Percentiles rank a stretch among this genome's conserved stretches.
Conservation (phyloP, 2,888 invertebrate genomes). For the Bembecia ichneumoniformis region DNA sequence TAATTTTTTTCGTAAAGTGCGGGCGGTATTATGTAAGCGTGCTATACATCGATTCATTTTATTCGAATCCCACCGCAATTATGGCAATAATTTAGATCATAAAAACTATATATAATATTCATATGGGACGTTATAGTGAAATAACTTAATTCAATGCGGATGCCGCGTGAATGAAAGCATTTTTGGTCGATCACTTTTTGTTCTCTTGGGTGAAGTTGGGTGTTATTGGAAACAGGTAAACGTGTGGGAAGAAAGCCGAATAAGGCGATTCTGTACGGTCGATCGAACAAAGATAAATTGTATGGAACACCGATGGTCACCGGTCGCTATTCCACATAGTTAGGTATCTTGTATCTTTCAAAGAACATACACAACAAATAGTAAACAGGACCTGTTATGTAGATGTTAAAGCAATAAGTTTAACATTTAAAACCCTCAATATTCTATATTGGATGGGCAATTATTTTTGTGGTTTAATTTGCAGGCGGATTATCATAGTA, state of each 20-base stretch:
- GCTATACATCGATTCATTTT: conserved; percentile 62
- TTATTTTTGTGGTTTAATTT: conserved; percentile 62
- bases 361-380: conserved; percentile 22
- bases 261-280: conserved; percentile 35
- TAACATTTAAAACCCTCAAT: conserved; percentile 16
- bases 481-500: conserved; percentile 41
- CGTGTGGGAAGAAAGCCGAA: conserved; percentile 52
- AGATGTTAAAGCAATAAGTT: conserved; percentile 20
- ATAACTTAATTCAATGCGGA: conserved; percentile 52
- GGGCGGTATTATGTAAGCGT: conserved; percentile 64
- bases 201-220: conserved; percentile 7
- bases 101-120: conserved; percentile 53
- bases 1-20: conserved; percentile 40
- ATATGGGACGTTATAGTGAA: conserved; percentile 54
- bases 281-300: conserved; percentile 43
- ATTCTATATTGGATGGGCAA: conserved; percentile 44
- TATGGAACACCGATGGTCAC: conserved; percentile 26
- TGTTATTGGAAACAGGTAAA: conserved; percentile 40
- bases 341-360: conserved; percentile 8
- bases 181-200: conserved; percentile 24
- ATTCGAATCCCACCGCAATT: conserved; percentile 62
- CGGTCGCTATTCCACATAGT: conserved; percentile 8
- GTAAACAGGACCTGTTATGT: conserved; percentile 41
- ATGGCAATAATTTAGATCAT: conserved; percentile 66
- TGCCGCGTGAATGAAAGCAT: conserved; percentile 45